Base-by-base conservation (phyloP, 1,140 invertebrate genomes). In the Gonioctena quinquepunctata region DNA sequence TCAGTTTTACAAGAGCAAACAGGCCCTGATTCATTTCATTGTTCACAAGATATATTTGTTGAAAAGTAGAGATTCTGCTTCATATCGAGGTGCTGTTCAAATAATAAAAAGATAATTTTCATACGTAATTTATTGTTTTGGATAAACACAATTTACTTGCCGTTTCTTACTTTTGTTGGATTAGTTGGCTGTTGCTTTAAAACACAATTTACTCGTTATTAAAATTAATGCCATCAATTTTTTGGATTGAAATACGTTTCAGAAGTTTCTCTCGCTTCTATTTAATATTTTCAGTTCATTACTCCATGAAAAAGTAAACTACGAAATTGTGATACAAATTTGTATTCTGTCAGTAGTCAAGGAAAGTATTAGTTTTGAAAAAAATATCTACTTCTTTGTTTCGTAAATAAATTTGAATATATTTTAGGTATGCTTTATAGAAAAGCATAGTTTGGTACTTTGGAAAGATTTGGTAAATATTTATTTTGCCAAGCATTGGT, bases 41-140 rank as follows among this genome's bases (percentile, higher is more conserved):
- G 63, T 66, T 66, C 63, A 7, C 42, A 26, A 54, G 50, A 54
- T 61, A 61, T 66, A 66, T 66, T 66, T 66, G 63, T 66, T 26
- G 63, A 66, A 66, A 66, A 54, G 48, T 66, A 48, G 63, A 54
- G 63, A 49, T 54, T 66, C 63, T 66, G 54, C 63, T 66, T 66
- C 63, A 66, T 66, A 66, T 66, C 63, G 63, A 66, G 63, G 63
- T 66, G 63, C 49, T 66, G 49, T 66, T 66, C 33, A 66, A 66
- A 66, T 54, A 52, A 66, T 66, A 54, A 25, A 66, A 66, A 66
- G 63, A 66, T 66, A 66, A 66, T 56, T 66, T 65, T 66, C 63
- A 66, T 66, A 54, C 63, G 63, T 66, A 66, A 66, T 66, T 66
- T 66, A 66, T 66, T 54, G 63, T 66, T 66, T 54, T 54, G 26